phyloP scores from a whole-genome alignment of 2,113 vertebrate genomes.

The Hemiprocne comata region DNA sequence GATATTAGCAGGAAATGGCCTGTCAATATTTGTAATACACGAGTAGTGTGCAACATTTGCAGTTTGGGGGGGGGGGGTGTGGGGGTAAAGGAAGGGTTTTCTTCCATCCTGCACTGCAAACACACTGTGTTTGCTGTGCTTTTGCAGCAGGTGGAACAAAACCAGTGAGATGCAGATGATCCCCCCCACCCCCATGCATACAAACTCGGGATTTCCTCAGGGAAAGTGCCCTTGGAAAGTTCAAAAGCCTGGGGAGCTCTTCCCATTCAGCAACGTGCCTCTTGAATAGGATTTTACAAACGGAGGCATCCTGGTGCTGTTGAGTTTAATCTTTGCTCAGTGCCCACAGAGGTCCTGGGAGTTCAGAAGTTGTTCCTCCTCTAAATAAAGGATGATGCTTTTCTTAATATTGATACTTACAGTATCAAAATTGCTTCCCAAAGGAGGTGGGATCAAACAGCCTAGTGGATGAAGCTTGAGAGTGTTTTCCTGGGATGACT shows the following conservation, averaged over 20 bases:
- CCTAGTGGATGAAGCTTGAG: background rate
- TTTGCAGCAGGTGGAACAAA: constrained; percentile 28
- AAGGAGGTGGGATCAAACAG: background rate
- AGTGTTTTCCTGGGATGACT: background rate
- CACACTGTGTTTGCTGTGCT: background rate
- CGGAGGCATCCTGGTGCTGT: background rate
- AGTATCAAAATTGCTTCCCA: background rate
- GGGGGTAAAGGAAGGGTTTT: background rate
- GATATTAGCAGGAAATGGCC: background rate
- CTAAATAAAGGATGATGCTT: constrained; percentile 21
- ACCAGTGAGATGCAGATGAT: constrained; percentile 54
- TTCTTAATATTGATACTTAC: background rate
- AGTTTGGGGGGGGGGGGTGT: fast-evolving
- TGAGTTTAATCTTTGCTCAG: background rate
- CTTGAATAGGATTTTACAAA: constrained; percentile 39
- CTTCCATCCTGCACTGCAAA: background rate
- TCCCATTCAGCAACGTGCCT: constrained; percentile 33
- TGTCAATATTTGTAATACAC: background rate
- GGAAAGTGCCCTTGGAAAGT: constrained; percentile 43
- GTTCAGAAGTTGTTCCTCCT: constrained; percentile 15
- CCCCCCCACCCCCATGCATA: background rate
- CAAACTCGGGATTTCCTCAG: background rate
- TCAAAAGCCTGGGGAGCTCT: constrained; percentile 33
- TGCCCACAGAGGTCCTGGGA: background rate
- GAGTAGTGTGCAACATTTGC: background rate